Evolutionary conservation across 2,888 invertebrate genomes (phyloP), one percentile per base, ranked within the genome.

Genomic region (Eumacrocentrus americanus): DNA sequence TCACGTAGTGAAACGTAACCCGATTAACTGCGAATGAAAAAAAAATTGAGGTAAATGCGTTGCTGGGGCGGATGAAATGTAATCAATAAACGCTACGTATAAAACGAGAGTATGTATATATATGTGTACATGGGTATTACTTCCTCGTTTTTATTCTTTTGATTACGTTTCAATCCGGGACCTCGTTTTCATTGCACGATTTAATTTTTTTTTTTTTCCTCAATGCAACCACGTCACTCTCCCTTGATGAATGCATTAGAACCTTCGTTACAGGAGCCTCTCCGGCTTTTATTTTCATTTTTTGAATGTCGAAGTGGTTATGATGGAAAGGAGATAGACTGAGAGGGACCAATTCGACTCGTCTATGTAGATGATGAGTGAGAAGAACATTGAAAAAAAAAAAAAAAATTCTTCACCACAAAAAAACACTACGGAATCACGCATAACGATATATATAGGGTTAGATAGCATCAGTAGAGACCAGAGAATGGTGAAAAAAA

Each of bases 1-100:
- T 60, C 62, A 64, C 64, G 66, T 62, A 42, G 34, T 42, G 38
- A 44, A 38, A 34, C 16, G 48, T 62, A 64, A 64, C 62, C 64
- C 54, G 62, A 62, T 63, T 61, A 54, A 54, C 38, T 38, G 42
- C 16, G 20, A 20, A 44, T 4, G 23, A 58, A 58, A 55, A 48
- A 52, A 52, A 62, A 16, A 20, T 37, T 42, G 29, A 25, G 54
- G 7, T 42, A 11, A 7, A n/a, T 20, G 44, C 12, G 38, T 40
- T 47, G 14, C 1, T 7, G 16, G 29, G 34, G 12, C 9, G 34
- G 18, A 11, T 50, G n/a, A 29, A 11, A 29, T 50, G 25, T 35
- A 18, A 50, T 34, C 18, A 34, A 50, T 34, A 50, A 34, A 29
- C 29, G 5, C 29, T 29, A 9, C 9, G 29, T 29, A 9, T 34